phyloP scores from a whole-genome alignment of 2,113 vertebrate species.

The Anoplopoma fimbria region DNA sequence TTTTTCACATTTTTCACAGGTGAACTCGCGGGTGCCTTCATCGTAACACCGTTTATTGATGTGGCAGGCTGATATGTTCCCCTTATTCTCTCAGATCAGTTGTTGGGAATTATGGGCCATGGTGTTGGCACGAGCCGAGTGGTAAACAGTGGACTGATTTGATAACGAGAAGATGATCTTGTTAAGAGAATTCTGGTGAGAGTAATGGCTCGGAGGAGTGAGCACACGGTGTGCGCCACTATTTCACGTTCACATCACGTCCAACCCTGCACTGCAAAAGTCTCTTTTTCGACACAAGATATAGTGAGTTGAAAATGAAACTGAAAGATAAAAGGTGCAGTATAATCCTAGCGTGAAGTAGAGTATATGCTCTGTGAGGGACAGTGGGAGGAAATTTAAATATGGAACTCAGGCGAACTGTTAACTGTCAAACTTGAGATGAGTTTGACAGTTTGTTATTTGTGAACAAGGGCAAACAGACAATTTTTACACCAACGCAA shows the following conservation, averaged over 20 bases:
- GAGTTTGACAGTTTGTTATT: slow-evolving; percentile 66
- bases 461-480: slow-evolving; percentile 57
- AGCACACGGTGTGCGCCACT: slow-evolving; percentile 14
- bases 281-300: slow-evolving; percentile 37
- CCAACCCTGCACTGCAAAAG: slow-evolving; percentile 35
- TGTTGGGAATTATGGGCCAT: slow-evolving; percentile 15
- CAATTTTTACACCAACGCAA: slow-evolving; percentile 58
- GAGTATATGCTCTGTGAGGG: slow-evolving; percentile 53
- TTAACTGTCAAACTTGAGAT: slow-evolving; percentile 65
- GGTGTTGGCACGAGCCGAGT: not conserved
- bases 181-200: slow-evolving; percentile 54
- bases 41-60: slow-evolving; percentile 23
- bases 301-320: slow-evolving; percentile 48
- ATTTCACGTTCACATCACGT: slow-evolving; percentile 61
- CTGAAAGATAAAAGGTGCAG: slow-evolving; percentile 64
- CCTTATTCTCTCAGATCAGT: slow-evolving; percentile 46
- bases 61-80: slow-evolving; percentile 13
- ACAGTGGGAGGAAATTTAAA: slow-evolving; percentile 52
- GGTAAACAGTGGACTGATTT: slow-evolving; percentile 55
- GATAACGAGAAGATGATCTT: slow-evolving; percentile 55
- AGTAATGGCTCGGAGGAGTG: slow-evolving; percentile 40
- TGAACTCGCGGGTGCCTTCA: not conserved
- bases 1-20: slow-evolving; percentile 9
- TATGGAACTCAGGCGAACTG: slow-evolving; percentile 49
- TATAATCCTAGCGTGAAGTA: slow-evolving; percentile 28